phyloP scores from a whole-genome alignment of 1,140 invertebrate species.

The Campoletis sonorensis region DNA sequence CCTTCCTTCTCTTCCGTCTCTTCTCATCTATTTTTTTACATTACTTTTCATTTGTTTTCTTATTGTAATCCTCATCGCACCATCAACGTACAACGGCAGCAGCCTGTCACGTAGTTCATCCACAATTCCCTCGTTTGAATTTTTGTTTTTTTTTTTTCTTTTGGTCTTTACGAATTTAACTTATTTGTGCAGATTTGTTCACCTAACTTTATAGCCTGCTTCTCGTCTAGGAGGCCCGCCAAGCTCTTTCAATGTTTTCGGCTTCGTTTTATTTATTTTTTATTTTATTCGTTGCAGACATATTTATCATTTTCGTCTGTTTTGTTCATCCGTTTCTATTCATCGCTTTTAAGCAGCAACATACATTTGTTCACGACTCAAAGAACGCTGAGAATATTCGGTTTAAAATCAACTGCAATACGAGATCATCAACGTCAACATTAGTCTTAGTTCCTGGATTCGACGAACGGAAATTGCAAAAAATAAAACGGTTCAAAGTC shows the following conservation, averaged over 20 bases:
- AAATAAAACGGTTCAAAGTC: no score
- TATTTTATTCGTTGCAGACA: neutral
- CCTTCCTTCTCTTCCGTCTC: constrained; percentile 47
- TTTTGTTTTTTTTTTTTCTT: constrained; percentile 33
- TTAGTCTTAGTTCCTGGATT: no score
- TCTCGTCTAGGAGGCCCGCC: constrained; percentile 27
- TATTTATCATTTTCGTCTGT: neutral
- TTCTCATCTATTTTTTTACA: neutral
- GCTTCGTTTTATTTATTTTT: constrained; percentile 25
- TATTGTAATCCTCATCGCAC: constrained; percentile 7
- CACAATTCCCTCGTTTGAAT: no score
- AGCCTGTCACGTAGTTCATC: no score
- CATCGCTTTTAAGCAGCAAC: no score
- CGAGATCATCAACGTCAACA: no score
- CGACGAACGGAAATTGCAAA: no score
- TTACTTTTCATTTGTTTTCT: constrained; percentile 32
- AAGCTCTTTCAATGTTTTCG: constrained; percentile 16
- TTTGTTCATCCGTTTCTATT: neutral
- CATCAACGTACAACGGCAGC: neutral
- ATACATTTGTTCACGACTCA: no score
- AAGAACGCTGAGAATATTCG: neutral
- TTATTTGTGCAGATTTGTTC: constrained; percentile 27
- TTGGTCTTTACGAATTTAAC: constrained; percentile 12
- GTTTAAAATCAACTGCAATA: neutral
- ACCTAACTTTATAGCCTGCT: neutral